A percentile compares a stretch with the other conserved stretches of the same genome.
These are phyloP conservation scores for Callipepla squamata DNA, from an alignment of 2,113 vertebrate genomes.

Conservation along the genomic window DNA sequence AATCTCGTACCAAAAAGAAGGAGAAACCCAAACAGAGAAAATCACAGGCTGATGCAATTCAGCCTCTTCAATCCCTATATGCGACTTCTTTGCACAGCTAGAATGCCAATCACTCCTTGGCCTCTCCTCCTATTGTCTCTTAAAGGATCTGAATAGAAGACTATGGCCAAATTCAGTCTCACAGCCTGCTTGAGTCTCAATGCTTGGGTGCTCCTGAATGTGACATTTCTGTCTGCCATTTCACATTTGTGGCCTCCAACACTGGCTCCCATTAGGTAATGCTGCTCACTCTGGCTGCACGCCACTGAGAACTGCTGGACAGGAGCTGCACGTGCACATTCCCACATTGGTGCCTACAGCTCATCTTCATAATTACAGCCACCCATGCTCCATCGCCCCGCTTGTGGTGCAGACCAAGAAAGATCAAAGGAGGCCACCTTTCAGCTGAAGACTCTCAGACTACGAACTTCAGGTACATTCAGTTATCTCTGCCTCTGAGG, in stretches of 20 bases:
- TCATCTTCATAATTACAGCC: not conserved
- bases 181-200: not conserved
- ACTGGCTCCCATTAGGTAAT: not conserved
- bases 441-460: not conserved
- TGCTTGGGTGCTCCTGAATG: rapidly evolving
- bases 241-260: rapidly evolving
- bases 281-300: rapidly evolving
- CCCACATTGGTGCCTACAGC: not conserved
- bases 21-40: not conserved
- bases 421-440: not conserved
- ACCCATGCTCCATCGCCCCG: rapidly evolving
- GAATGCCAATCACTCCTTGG: not conserved
- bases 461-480: not conserved
- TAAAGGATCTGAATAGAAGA: not conserved
- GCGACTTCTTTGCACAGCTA: not conserved
- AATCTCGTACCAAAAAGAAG: not conserved
- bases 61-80: not conserved
- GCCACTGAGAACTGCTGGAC: not conserved
- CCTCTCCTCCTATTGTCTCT: not conserved
- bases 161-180: not conserved
- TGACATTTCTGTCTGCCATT: rapidly evolving
- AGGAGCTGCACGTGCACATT: not conserved
- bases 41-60: not conserved
- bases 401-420: rapidly evolving
- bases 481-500: not conserved